A percentile compares a stretch with the other conserved stretches of the same genome.
Evolutionary conservation across 1,140 invertebrate genomes (phyloP).

Genomic region (Helicoverpa armigera): DNA sequence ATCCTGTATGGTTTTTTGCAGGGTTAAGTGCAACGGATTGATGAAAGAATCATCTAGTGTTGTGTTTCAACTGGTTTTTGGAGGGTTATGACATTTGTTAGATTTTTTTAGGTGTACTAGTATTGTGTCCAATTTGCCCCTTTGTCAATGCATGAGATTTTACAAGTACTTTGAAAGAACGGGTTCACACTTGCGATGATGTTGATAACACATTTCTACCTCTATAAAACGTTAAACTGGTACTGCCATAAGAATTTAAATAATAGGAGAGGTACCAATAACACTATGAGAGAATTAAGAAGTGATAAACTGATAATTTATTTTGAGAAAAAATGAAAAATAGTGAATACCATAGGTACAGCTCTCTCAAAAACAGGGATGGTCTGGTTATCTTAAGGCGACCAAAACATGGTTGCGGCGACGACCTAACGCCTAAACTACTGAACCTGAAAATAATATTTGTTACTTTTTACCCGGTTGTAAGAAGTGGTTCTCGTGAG

Average conservation of each 20-base stretch:
- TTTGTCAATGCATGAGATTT: background rate
- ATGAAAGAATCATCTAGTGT: slow-evolving; percentile 50
- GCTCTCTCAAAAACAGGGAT: background rate
- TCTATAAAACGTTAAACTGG: too few species aligned
- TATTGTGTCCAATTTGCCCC: background rate
- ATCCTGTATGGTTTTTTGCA: slow-evolving; percentile 51
- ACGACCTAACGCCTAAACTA: too few species aligned
- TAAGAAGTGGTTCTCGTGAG: too few species aligned
- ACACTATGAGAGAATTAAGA: too few species aligned
- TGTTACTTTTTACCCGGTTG: too few species aligned
- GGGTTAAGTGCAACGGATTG: slow-evolving; percentile 50
- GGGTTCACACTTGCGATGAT: background rate
- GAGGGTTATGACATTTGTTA: slow-evolving; percentile 43
- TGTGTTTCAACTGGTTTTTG: slow-evolving; percentile 46
- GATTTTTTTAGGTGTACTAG: slow-evolving; percentile 25
- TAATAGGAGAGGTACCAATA: too few species aligned
- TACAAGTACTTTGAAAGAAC: background rate
- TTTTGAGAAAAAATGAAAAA: too few species aligned
- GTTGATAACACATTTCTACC: background rate
- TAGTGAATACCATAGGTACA: too few species aligned
- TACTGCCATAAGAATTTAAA: background rate
- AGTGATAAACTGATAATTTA: too few species aligned
- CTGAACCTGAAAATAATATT: too few species aligned
- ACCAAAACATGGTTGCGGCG: too few species aligned
- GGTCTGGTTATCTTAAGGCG: background rate